Percentiles rank a stretch among this genome's conserved stretches.
phyloP scores from a whole-genome alignment of 2,797 vertebrate genomes.

The Acanthurus tractus region DNA sequence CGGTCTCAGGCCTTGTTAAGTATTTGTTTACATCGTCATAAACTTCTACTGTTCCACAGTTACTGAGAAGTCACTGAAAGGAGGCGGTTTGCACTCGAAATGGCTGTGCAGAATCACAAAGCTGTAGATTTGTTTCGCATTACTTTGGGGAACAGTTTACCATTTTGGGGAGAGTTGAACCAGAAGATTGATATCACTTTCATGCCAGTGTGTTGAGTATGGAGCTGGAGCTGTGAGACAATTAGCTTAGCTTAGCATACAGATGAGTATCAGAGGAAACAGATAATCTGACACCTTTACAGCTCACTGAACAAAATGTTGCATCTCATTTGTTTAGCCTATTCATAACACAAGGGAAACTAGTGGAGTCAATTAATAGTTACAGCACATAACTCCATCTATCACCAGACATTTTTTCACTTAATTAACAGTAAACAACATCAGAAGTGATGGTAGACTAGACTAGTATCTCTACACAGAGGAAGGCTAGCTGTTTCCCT shows the following conservation, averaged over 20 bases:
- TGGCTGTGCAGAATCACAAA: not conserved
- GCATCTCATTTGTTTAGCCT: no score
- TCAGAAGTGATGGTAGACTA: no score
- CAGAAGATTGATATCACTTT: not conserved
- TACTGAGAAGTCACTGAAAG: not conserved
- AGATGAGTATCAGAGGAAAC: not conserved
- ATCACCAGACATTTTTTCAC: no score
- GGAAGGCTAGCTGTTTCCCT: not conserved
- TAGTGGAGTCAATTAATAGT: not conserved
- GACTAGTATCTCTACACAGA: no score
- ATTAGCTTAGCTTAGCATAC: constrained; percentile 12
- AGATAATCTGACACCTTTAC: no score
- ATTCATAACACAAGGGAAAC: no score
- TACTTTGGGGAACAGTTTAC: no score
- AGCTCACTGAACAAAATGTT: no score
- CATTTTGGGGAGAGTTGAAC: not conserved
- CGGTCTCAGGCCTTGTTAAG: constrained; percentile 5
- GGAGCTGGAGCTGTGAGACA: not conserved
- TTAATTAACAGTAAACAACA: no score
- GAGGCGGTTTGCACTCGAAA: not conserved
- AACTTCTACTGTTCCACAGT: not conserved
- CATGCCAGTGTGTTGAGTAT: not conserved
- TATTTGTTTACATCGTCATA: not conserved
- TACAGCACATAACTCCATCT: not conserved
- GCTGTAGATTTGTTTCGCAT: not conserved